A percentile compares a stretch with the other conserved stretches of the same genome.
These are phyloP conservation scores for Carcina quercana DNA, from an alignment of 2,888 invertebrate species.

Conservation along the genomic window DNA sequence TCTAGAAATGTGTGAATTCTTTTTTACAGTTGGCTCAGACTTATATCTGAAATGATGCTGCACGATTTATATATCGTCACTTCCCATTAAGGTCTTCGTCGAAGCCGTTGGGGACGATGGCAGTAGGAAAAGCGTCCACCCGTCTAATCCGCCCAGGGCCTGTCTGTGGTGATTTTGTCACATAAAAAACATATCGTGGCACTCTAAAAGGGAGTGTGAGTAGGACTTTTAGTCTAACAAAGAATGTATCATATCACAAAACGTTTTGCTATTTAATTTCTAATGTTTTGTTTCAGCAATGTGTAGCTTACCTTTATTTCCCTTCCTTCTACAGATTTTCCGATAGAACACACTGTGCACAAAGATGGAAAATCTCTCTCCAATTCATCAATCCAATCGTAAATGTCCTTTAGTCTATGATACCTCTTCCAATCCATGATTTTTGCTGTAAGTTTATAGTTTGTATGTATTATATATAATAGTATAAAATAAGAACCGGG, in stretches of 20 bases:
- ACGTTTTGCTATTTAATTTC: too few relatives aligned
- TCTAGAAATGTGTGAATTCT: slow-evolving; percentile 28
- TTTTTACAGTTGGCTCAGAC: not conserved
- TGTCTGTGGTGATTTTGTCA: too few relatives aligned
- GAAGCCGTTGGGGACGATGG: too few relatives aligned
- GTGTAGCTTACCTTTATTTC: slow-evolving; percentile 76
- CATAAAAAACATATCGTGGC: too few relatives aligned
- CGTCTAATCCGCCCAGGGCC: too few relatives aligned
- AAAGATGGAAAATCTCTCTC: slow-evolving; percentile 83
- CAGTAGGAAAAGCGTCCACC: too few relatives aligned
- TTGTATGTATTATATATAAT: slow-evolving; percentile 1
- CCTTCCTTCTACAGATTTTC: slow-evolving; percentile 83
- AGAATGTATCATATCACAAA: too few relatives aligned
- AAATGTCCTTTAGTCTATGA: slow-evolving; percentile 82
- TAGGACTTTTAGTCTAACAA: too few relatives aligned
- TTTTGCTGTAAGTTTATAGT: slow-evolving; percentile 32
- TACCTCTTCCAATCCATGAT: slow-evolving; percentile 85
- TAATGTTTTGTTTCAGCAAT: too few relatives aligned
- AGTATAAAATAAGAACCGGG: slow-evolving; percentile 3
- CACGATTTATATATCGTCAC: not conserved
- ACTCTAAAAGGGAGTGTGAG: too few relatives aligned
- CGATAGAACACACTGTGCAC: slow-evolving; percentile 84
- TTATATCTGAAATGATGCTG: not conserved
- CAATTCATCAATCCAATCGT: slow-evolving; percentile 84
- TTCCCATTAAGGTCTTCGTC: not conserved